These are phyloP conservation scores for Troides helena DNA, from an alignment of 2,888 invertebrate species.

Conservation along the genomic window DNA sequence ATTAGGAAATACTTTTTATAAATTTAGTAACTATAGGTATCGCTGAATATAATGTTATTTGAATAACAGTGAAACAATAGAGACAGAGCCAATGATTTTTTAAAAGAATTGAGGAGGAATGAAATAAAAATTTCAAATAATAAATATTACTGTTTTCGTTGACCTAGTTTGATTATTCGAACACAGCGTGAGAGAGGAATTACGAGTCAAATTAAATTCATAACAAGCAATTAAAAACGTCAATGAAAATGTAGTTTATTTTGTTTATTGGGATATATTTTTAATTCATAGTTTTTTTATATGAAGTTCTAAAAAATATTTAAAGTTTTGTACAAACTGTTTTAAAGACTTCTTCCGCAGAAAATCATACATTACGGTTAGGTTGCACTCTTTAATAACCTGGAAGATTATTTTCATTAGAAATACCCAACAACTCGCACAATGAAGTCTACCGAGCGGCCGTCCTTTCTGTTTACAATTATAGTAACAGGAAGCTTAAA, in stretches of 20 bases:
- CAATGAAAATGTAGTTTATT: neutral
- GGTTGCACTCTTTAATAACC: too few species aligned
- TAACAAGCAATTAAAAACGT: conserved; percentile 18
- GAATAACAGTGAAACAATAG: too few species aligned
- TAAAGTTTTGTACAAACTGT: neutral
- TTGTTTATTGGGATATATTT: neutral
- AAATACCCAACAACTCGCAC: neutral
- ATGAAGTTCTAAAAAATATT: neutral
- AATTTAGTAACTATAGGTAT: too few species aligned
- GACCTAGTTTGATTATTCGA: conserved; percentile 23
- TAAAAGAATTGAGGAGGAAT: neutral
- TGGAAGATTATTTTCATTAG: too few species aligned
- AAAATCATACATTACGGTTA: too few species aligned
- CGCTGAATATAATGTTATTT: too few species aligned
- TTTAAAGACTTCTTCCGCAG: too few species aligned
- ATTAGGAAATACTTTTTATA: too few species aligned
- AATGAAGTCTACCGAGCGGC: neutral
- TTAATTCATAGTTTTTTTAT: too few species aligned
- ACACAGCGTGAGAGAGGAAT: conserved; percentile 14
- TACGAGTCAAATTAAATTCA: conserved; percentile 14
- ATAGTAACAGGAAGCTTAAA: neutral
- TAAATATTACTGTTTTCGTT: neutral
- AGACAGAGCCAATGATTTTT: neutral
- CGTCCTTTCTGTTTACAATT: neutral
- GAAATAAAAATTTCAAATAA: conserved; percentile 11